phyloP scores from a whole-genome alignment of 2,113 vertebrate genomes.

The Capricornis sumatraensis region DNA sequence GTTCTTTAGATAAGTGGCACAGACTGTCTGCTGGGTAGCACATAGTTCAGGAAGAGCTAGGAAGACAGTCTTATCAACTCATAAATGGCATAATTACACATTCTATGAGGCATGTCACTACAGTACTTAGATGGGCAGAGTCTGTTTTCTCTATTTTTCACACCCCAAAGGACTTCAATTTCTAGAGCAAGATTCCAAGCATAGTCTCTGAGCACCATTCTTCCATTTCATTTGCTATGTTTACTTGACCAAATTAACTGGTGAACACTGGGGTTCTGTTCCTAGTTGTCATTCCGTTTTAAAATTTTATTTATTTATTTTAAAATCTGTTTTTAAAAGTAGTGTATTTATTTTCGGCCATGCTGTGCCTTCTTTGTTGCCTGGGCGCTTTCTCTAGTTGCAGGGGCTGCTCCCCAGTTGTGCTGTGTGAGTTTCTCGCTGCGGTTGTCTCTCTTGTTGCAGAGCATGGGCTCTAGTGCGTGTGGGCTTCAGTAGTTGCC shows the following conservation, averaged over 20 bases:
- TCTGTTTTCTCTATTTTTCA: neutral
- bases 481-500: neutral
- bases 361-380: rapidly evolving
- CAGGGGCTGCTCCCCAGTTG: neutral
- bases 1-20: constrained; percentile 36
- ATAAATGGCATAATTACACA: constrained; percentile 11
- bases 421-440: neutral
- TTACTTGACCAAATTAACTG: neutral
- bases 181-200: neutral
- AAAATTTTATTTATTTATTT: neutral
- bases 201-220: neutral
- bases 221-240: neutral
- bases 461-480: rapidly evolving
- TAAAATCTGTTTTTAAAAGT: neutral
- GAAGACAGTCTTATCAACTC: constrained; percentile 11
- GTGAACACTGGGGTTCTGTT: neutral
- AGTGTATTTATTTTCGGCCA: neutral
- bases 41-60: neutral
- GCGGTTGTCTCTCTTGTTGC: neutral
- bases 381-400: neutral
- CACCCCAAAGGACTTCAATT: neutral
- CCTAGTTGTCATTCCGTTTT: neutral
- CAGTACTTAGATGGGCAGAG: neutral
- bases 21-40: neutral
- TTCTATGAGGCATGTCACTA: neutral